Percentiles rank a stretch among this genome's conserved stretches.
These are phyloP conservation scores for Sardinella longiceps DNA, from an alignment of 2,797 vertebrate species.

Conservation along the genomic window DNA sequence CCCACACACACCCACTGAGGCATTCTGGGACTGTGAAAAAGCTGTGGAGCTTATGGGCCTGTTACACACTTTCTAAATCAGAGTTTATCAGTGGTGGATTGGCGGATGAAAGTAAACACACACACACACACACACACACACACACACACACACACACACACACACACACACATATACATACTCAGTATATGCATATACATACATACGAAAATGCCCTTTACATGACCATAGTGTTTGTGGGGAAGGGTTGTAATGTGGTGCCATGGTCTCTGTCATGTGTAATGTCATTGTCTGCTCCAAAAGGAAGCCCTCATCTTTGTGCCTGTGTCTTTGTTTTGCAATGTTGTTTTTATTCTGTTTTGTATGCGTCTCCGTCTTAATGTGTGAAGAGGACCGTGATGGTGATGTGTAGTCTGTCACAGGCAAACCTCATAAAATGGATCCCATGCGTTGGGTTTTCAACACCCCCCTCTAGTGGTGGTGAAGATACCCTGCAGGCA, in stretches of 20 bases:
- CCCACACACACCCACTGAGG: not conserved
- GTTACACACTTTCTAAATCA: not conserved
- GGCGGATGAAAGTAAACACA: not conserved
- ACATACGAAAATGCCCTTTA: not conserved
- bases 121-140: slow-evolving; percentile 19
- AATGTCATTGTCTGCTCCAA: not conserved
- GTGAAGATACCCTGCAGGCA: not conserved
- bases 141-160: slow-evolving; percentile 7
- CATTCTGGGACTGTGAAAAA: not conserved
- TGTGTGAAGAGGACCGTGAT: not conserved
- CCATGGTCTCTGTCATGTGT: not conserved
- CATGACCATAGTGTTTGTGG: not conserved
- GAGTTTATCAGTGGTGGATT: not conserved
- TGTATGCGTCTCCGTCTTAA: slow-evolving; percentile 1
- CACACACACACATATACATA: not conserved
- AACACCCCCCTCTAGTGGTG: slow-evolving; percentile 8
- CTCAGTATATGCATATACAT: not conserved
- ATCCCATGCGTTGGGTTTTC: not conserved
- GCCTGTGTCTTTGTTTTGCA: not conserved
- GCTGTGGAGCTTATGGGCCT: not conserved
- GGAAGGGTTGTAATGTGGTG: not conserved
- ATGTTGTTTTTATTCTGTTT: not conserved
- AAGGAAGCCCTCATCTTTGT: not conserved
- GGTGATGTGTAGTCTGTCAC: not conserved
- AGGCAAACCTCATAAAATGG: slow-evolving; percentile 20